Percentiles rank a stretch among this genome's conserved stretches.
Evolutionary conservation across 2,113 vertebrate species (phyloP).

Genomic region (Callipepla californica): DNA sequence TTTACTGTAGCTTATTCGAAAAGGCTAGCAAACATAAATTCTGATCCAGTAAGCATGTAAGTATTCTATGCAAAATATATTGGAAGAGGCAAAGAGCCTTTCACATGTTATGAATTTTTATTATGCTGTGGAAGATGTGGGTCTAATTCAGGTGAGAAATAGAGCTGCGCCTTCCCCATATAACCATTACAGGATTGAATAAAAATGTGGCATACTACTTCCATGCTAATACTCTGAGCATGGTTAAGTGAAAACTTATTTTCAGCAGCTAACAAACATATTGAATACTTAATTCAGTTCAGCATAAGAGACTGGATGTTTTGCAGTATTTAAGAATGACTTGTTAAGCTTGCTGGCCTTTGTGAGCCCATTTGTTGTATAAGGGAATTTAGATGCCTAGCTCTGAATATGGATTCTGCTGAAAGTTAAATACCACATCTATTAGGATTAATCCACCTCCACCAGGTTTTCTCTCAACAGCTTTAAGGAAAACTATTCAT

Average conservation of each 20-base stretch:
- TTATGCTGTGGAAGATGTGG: neutral
- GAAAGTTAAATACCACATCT: neutral
- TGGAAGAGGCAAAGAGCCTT: neutral
- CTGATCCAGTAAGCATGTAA: neutral
- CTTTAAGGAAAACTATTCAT: neutral
- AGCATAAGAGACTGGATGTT: neutral
- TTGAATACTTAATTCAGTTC: neutral
- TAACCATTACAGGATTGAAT: neutral
- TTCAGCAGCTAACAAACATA: neutral
- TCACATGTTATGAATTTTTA: neutral
- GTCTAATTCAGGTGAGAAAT: neutral
- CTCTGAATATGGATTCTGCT: neutral
- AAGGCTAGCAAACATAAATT: neutral
- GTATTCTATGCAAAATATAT: neutral
- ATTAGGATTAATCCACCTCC: neutral
- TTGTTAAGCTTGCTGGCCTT: neutral
- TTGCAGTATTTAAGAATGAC: neutral
- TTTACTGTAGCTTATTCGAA: neutral
- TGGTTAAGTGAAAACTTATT: neutral
- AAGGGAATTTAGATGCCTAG: neutral
- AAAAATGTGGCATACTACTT: neutral
- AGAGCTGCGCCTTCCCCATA: neutral
- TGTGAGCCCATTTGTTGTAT: neutral
- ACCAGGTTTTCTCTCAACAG: neutral
- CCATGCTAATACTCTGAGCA: neutral